A percentile compares a stretch with the other conserved stretches of the same genome.
Evolutionary conservation across 2,113 vertebrate species (phyloP).

Genomic region (Hemiscyllium ocellatum): DNA sequence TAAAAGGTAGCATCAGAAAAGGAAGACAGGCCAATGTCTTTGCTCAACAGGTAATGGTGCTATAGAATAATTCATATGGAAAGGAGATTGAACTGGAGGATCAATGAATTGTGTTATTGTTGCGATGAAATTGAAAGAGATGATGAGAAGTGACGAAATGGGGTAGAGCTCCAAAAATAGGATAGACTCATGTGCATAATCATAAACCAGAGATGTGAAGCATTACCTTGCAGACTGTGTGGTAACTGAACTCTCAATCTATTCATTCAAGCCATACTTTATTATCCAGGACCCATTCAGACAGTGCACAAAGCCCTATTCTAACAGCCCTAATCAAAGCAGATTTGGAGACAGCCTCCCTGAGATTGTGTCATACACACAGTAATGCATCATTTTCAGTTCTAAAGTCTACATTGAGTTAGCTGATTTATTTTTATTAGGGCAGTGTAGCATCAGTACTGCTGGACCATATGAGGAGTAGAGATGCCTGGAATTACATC

Average conservation of each 20-base stretch:
- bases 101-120: not conserved
- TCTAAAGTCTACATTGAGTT: not conserved
- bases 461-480: not conserved
- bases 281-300: not conserved
- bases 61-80: not conserved
- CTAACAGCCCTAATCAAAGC: not conserved
- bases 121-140: not conserved
- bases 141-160: not conserved
- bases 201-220: not conserved
- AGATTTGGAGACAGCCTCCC: not conserved
- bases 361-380: not conserved
- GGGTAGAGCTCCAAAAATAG: not conserved
- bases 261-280: not conserved
- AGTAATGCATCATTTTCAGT: not conserved
- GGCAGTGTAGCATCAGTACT: not conserved
- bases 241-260: not conserved
- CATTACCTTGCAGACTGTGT: not conserved
- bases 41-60: not conserved
- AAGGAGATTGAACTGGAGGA: not conserved
- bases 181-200: not conserved
- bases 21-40: not conserved
- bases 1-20: not conserved
- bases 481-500: not conserved
- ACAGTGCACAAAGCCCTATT: not conserved
- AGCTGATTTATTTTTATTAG: not conserved